Base-by-base conservation (phyloP, 2,888 invertebrate species). In the Hylaea fasciaria region DNA sequence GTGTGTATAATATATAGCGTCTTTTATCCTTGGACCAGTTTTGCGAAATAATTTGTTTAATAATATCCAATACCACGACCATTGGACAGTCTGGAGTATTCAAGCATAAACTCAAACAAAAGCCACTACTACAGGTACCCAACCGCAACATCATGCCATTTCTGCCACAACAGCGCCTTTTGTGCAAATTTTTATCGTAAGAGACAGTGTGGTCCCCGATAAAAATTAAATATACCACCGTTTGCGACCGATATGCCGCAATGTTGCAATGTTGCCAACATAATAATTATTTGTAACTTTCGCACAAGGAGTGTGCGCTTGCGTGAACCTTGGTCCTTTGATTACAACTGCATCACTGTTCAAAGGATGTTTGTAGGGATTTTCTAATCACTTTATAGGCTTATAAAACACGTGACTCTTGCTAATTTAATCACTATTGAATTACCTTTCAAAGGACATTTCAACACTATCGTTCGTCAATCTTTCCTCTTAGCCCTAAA, bases 121-220 rank as follows among this genome's bases (percentile, higher is more conserved):
- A 60, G 57, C 48, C 10, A 35, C 50, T 46, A 52, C 57, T 45
- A 57, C 50, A 57, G 50, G 44, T 37, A 28, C 37, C 58, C 44
- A 53, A 63, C 53, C 50, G 39, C 56, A 56, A 16, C 14, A 22
- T 8, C 43, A 55, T 57, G 37, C 55, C 55, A 54, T 56, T 65
- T 66, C 66, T 68, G 70, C 72, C 66, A 74, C 73, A 73, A 75
- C 70, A 73, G 62, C 57, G 57, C 70, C 74, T 74, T 77, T 80
- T 77, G 74, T 78, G 70, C 61, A 55, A 61, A 55, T 70, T 73
- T 71, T 76, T 74, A 76, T 74, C 71, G 70, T 71, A 65, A 61
- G 63, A 65, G 54, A 55, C 66, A 67, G 66, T 74, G 74, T 74
- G 72, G 74, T 69, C 70, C 52, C 44, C 55, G 66, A 74, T 76